Evolutionary conservation across 2,888 invertebrate species (phyloP).

Genomic region (Drosophila mettleri): DNA sequence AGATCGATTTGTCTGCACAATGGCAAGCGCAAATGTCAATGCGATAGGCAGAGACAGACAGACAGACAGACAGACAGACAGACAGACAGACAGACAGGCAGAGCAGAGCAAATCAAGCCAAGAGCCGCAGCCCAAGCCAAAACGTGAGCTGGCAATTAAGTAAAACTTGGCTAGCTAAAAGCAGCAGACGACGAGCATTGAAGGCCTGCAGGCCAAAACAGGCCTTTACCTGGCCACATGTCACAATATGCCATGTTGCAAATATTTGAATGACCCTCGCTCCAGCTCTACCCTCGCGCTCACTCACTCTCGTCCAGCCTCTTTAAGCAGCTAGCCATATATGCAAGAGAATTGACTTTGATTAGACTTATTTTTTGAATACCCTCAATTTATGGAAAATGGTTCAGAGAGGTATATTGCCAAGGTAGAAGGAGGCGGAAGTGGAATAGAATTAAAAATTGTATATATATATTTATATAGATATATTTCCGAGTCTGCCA

Average conservation of each 20-base stretch:
- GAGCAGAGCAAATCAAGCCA: conserved; percentile 60
- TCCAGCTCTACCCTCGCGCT: not conserved
- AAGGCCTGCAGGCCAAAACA: not conserved
- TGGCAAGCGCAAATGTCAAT: conserved; percentile 74
- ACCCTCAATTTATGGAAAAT: not conserved
- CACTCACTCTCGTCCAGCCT: not conserved
- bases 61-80: no score
- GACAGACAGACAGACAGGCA: conserved; percentile 51
- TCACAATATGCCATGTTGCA: conserved; percentile 36
- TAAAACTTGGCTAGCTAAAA: conserved; percentile 30
- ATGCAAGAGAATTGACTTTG: conserved; percentile 9
- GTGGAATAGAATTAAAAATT: no score
- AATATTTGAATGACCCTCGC: conserved; percentile 52
- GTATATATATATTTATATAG: no score
- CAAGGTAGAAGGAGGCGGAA: no score
- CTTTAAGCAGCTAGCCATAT: conserved; percentile 11
- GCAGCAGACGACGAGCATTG: conserved; percentile 8
- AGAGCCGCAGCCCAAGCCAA: conserved; percentile 58
- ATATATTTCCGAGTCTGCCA: no score
- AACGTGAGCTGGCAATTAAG: conserved; percentile 80
- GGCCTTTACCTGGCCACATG: conserved; percentile 25
- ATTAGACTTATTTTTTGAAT: conserved; percentile 2
- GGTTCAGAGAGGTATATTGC: not conserved
- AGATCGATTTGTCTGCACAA: conserved; percentile 73
- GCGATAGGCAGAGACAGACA: conserved; percentile 63